Base-by-base conservation (phyloP, 2,888 invertebrate genomes). In the Alloscopus bannaensis region DNA sequence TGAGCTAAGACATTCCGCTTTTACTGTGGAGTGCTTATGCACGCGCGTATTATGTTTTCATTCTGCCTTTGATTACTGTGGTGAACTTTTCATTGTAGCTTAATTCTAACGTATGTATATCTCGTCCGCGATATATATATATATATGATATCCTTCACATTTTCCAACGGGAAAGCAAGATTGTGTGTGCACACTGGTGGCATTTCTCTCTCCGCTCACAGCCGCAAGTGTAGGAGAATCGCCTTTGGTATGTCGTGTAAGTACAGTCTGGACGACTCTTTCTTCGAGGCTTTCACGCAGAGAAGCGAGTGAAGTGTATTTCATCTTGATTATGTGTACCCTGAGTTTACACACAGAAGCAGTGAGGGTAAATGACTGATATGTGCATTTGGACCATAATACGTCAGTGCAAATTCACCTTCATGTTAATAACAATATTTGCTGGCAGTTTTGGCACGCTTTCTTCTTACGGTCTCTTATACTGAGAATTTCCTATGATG, bases 361-460 rank as follows among this genome's bases (percentile, higher is more conserved):
- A n/a, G n/a, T 36, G 13, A 13, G 36, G 36, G 36, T 13, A 8
- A 6, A 36, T 8, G 36, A 8, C 13, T 8, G 6, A n/a, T 6
- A 18, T 47, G 4, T 11, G 47, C n/a, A 47, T 47, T 47, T 24
- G 24, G 60, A 8, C 40, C 40, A 57, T 47, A 75, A 68, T 50
- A 68, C 50, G 65, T 66, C 75, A 59, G 50, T 31, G 26, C 26
- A 47, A 68, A 60, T 75, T 66, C 50, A 18, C 40, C 13, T 68
- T 50, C 22, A 42, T 52, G 52, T 57, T 57, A 65, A 57, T 73
- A 72, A 50, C 64, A 75, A 75, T 75, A 75, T 75, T 75, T 75
- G 66, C 60, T 65, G 45, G 75, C 68, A 68, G 66, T 75, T n/a
- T n/a, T 75, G 75, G 60, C 75, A 75, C 75, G 64, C 65, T 64